phyloP scores from a whole-genome alignment of 2,888 invertebrate species.

The Melanargia galathea region DNA sequence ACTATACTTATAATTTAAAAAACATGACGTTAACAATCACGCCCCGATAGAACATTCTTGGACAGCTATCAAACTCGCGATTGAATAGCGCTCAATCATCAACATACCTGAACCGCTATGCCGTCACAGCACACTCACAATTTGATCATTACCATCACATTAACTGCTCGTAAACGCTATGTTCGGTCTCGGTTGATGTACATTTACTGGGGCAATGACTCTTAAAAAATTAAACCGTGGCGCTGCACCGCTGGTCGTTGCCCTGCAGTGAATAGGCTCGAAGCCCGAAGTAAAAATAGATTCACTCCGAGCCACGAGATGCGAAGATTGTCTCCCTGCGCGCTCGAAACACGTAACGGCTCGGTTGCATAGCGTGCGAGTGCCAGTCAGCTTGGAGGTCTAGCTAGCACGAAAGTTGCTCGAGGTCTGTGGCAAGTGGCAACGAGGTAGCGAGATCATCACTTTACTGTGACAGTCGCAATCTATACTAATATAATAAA shows the following conservation, averaged over 20 bases:
- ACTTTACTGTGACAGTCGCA: no score
- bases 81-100: constrained; percentile 14
- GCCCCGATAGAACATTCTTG: neutral
- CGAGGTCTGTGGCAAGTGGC: no score
- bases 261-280: constrained; percentile 60
- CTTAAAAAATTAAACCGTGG: constrained; percentile 65
- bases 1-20: no score
- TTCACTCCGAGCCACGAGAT: constrained; percentile 47
- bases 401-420: no score
- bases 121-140: constrained; percentile 17
- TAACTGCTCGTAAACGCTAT: constrained; percentile 42
- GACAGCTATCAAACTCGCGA: neutral
- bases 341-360: constrained; percentile 19
- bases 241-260: constrained; percentile 69
- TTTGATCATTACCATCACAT: constrained; percentile 34
- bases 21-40: neutral
- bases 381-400: no score
- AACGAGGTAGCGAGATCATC: no score
- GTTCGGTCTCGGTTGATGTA: constrained; percentile 45
- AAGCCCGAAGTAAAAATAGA: constrained; percentile 67
- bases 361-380: no score
- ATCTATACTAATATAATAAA: no score
- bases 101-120: constrained; percentile 10
- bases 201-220: constrained; percentile 67
- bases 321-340: constrained; percentile 37